These are phyloP conservation scores for Neoarius graeffei DNA, from an alignment of 2,113 vertebrate species.

Conservation along the genomic window DNA sequence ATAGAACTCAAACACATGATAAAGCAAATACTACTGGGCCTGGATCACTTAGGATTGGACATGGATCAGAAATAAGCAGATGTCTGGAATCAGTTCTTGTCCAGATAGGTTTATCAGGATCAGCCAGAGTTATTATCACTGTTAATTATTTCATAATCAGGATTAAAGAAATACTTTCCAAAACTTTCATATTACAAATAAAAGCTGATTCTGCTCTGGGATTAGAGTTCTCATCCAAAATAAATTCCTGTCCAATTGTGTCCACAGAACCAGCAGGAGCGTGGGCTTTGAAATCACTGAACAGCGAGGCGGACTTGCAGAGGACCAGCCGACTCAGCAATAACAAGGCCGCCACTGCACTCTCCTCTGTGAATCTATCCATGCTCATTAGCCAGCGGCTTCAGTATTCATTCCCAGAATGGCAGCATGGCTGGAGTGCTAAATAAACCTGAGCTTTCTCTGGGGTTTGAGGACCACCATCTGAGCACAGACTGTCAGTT, in stretches of 20 bases:
- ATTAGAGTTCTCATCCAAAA: constrained; percentile 22
- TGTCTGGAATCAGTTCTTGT: not conserved
- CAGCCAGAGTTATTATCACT: not conserved
- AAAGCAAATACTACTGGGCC: not conserved
- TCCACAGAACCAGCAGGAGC: constrained; percentile 36
- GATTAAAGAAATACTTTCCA: not conserved
- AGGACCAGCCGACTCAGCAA: constrained; percentile 36
- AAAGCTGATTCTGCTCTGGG: constrained; percentile 19
- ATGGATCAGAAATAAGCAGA: not conserved
- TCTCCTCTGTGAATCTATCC: constrained; percentile 19
- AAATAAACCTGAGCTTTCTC: constrained; percentile 36
- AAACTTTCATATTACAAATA: constrained; percentile 35
- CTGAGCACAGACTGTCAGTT: constrained; percentile 42
- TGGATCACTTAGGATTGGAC: not conserved
- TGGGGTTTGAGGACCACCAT: constrained; percentile 27
- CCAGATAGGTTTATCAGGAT: not conserved
- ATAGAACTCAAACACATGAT: not conserved
- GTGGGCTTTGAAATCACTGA: constrained; percentile 24
- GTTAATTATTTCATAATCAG: not conserved
- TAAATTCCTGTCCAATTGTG: constrained; percentile 19
- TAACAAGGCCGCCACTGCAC: constrained; percentile 16
- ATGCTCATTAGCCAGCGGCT: constrained; percentile 33
- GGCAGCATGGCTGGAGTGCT: constrained; percentile 18
- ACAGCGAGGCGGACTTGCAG: constrained; percentile 20
- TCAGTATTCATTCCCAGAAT: constrained; percentile 19